Base-by-base conservation (phyloP, 2,113 vertebrate species). In the Myodes glareolus region DNA sequence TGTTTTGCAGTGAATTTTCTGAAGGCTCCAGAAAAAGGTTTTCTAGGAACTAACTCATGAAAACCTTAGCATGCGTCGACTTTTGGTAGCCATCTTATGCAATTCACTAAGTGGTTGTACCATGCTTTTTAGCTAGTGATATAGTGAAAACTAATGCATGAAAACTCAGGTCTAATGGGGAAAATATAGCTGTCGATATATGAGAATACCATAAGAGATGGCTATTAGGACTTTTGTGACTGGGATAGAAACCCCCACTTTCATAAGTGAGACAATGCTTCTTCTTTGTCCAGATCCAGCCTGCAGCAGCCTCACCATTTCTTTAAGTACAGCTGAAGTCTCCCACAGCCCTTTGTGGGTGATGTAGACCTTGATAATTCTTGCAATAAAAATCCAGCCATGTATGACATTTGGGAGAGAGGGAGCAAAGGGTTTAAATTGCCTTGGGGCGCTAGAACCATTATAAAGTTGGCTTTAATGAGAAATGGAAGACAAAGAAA, bases 361-460 rank as follows among this genome's bases (percentile, higher is more conserved):
- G 95, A 97, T 97, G 80, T 47, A 92, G 97, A 39, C 95, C 97
- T 94, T 96, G 97, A 97, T 97, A 97, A 97, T 86, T 95, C 88
- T 94, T 91, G 84, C 95, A 94, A 95, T 97, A 97, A 97, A 97
- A 97, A 96, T 94, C 67, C 96, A 97, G 92, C 97, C 97, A 97
- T 95, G 97, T 97, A 95, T 97, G 94, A 97, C 96, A 97, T 97
- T 97, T 95, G 68, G 45, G 23, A 98, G 94, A 85, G 92, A 96
- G 94, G 70, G 96, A 95, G 95, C 67, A 93, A 95, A 97, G 76
- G 88, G 92, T 94, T 95, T 81, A 86, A 70, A 84, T 96, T 96
- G 94, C 96, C 96, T 76, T 13, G 1, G 85, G 95, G 95, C 39
- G 5, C 31, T 92, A 65, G 36, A 95, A 88, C 68, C 78, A 92